Evolutionary conservation across 2,888 invertebrate species (phyloP).

Genomic region (Leucophora obtusa): DNA sequence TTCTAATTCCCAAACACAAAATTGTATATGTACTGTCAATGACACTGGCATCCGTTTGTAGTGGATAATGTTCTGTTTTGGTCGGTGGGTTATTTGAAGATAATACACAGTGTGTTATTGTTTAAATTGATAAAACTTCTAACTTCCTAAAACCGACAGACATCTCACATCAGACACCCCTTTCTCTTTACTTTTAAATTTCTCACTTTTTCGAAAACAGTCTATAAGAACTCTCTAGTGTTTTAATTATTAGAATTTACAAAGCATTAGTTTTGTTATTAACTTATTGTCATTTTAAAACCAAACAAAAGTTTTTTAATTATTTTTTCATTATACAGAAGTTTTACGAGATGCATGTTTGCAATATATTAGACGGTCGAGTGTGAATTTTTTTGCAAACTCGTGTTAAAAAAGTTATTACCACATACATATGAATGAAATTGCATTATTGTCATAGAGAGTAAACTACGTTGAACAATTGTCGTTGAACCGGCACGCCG

Average conservation of each 20-base stretch:
- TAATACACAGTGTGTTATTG: conserved; percentile 16
- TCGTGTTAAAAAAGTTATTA: background rate
- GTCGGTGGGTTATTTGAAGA: conserved; percentile 49
- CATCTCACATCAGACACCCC: background rate
- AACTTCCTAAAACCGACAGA: conserved; percentile 30
- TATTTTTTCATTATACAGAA: conserved; percentile 49
- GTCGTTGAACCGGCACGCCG: background rate
- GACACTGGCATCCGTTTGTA: conserved; percentile 62
- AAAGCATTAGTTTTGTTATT: background rate
- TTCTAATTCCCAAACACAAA: conserved; percentile 40
- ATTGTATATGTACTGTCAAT: conserved; percentile 64
- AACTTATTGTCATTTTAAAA: conserved; percentile 30
- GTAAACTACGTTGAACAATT: conserved; percentile 3
- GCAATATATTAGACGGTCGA: background rate
- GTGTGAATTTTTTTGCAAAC: background rate
- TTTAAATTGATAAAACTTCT: conserved; percentile 45
- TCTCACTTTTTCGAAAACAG: background rate
- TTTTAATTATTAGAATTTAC: background rate
- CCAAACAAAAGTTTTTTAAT: conserved; percentile 40
- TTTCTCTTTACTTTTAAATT: conserved; percentile 2
- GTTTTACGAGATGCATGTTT: background rate
- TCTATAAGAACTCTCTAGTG: background rate
- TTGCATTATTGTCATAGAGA: conserved; percentile 7
- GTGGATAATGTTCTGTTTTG: conserved; percentile 29
- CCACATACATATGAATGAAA: conserved; percentile 23